Percentiles rank a stretch among this genome's conserved stretches.
These are phyloP conservation scores for Aphidius gifuensis DNA, from an alignment of 1,140 invertebrate genomes.

Conservation along the genomic window DNA sequence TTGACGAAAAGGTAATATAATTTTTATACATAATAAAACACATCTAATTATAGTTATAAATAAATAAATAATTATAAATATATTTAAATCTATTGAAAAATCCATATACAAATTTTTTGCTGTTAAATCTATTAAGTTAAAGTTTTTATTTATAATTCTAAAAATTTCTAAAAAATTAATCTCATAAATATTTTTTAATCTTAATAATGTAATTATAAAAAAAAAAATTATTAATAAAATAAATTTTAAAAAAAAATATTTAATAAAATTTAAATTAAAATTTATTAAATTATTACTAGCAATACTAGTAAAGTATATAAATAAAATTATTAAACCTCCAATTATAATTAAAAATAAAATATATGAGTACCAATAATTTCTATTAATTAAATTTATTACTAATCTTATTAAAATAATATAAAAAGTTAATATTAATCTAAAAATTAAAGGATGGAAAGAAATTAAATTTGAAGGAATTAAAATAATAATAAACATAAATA, in stretches of 20 bases:
- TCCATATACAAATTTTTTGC: constrained; percentile 5
- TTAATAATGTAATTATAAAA: neutral
- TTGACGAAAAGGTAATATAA: constrained; percentile 48
- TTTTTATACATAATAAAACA: constrained; percentile 52
- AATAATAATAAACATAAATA: constrained; percentile 41
- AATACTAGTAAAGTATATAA: constrained; percentile 59
- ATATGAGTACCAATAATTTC: constrained; percentile 48
- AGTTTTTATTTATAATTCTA: constrained; percentile 7
- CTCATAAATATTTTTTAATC: neutral
- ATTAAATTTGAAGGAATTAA: constrained; percentile 41
- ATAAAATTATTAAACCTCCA: constrained; percentile 59
- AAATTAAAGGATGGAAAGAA: constrained; percentile 47
- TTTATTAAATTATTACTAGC: constrained; percentile 51
- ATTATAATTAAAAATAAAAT: constrained; percentile 57
- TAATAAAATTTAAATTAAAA: constrained; percentile 11
- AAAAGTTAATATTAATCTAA: constrained; percentile 53
- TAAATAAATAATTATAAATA: constrained; percentile 54
- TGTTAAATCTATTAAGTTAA: constrained; percentile 9
- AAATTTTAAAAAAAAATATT: constrained; percentile 14
- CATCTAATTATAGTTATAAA: constrained; percentile 53
- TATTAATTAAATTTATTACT: constrained; percentile 42
- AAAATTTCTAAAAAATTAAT: neutral
- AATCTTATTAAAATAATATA: constrained; percentile 52
- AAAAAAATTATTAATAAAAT: constrained; percentile 15
- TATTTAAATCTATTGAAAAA: constrained; percentile 12